These are phyloP conservation scores for Pseudomyrmex flavicornis DNA, from an alignment of 1,140 invertebrate species.

Conservation along the genomic window DNA sequence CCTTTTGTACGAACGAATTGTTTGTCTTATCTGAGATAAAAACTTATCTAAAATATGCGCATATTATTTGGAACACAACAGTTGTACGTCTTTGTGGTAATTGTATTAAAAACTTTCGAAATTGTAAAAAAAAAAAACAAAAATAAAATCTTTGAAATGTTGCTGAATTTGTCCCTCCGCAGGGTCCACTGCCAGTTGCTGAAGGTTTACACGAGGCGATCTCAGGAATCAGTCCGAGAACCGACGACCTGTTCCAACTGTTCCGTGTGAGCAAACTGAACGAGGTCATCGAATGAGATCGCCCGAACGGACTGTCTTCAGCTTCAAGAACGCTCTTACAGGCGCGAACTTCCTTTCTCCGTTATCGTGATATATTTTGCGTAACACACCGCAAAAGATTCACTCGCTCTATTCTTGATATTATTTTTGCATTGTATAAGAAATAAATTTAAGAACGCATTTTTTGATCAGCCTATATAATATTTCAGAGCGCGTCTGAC, in stretches of 20 bases:
- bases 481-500: slow-evolving; percentile 1
- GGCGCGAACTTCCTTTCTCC: slow-evolving; percentile 64
- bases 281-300: not conserved
- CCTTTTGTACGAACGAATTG: not conserved
- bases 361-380: not conserved
- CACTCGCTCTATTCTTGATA: not conserved
- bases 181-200: slow-evolving; percentile 87
- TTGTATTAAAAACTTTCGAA: not conserved
- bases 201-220: slow-evolving; percentile 86
- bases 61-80: not conserved
- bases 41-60: not conserved
- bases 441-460: not conserved
- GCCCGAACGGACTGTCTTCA: no score
- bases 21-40: slow-evolving; percentile 30
- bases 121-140: no score
- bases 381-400: not conserved
- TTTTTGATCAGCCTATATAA: not conserved
- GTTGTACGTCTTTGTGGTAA: not conserved
- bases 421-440: not conserved
- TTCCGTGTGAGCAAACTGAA: slow-evolving; percentile 24
- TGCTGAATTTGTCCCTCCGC: slow-evolving; percentile 50
- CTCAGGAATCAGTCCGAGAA: slow-evolving; percentile 61
- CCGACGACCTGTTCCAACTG: slow-evolving; percentile 54
- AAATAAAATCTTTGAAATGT: not conserved
- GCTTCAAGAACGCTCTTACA: slow-evolving; percentile 2